These are phyloP conservation scores for Pomacea canaliculata DNA, from an alignment of 2,888 invertebrate species.

Conservation along the genomic window DNA sequence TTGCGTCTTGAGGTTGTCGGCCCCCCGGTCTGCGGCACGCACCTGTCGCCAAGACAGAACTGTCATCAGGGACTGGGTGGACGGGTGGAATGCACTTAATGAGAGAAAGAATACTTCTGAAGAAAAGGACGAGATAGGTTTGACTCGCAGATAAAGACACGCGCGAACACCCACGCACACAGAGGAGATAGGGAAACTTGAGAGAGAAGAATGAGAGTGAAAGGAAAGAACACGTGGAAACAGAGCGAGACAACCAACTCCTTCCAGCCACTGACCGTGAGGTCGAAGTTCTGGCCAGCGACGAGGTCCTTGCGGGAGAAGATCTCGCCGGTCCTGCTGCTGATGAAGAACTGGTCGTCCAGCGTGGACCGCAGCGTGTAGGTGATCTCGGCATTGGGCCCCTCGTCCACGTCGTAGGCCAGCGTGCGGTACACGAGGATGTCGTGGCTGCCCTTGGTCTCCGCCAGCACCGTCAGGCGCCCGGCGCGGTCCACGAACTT, in stretches of 20 bases:
- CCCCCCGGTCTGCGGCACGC: conserved; percentile 58
- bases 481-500: conserved; percentile 53
- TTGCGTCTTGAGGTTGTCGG: conserved; percentile 41
- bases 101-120: too few species aligned
- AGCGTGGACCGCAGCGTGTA: conserved; percentile 75
- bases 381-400: conserved; percentile 75
- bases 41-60: conserved; percentile 33
- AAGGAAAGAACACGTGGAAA: background rate
- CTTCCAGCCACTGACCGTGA: conserved; percentile 73
- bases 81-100: background rate
- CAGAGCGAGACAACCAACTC: background rate
- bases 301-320: conserved; percentile 81
- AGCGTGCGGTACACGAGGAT: conserved; percentile 48
- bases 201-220: too few species aligned
- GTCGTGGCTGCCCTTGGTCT: conserved; percentile 22
- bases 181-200: too few species aligned
- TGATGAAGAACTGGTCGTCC: conserved; percentile 80
- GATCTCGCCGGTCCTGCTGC: conserved; percentile 85
- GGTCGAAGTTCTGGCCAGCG: conserved; percentile 77
- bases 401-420: conserved; percentile 64
- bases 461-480: conserved; percentile 38
- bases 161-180: too few species aligned
- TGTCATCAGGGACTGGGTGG: background rate
- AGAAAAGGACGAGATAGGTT: too few species aligned
- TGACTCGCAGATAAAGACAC: too few species aligned